Evolutionary conservation across 2,888 invertebrate genomes (phyloP), one percentile per base, ranked within the genome.

Genomic region (Polyommatus icarus): DNA sequence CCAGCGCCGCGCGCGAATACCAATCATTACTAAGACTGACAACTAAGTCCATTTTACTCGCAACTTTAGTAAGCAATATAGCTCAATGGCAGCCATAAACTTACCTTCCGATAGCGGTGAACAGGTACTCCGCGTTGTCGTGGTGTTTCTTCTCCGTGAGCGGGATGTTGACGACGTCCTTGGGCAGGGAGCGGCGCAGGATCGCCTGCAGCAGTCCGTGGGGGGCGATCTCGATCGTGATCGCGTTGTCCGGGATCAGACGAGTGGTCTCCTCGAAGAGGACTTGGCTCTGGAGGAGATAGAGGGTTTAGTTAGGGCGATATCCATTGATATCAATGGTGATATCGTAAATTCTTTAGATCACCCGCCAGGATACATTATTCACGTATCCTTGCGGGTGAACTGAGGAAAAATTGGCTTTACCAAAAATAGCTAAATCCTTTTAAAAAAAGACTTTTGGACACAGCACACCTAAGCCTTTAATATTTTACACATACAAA

Each of bases 161-260:
- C 0, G 97, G 95, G 67, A 98, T 93, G 86, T 97, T 97, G 40
- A 95, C 94, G 80, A 96, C 96, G n/a, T 96, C 95, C 77, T 96
- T 91, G 83, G 94, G 94, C 71, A 98, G 90, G 0, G 98, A 97
- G 71, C 98, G 95, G 80, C 97, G 96, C 8, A 99, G 92, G 84
- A 99, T 98, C 0, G 98, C 97, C 87, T 98, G 98, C 54, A 99
- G 95, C 0, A 99, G 94, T 8, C 98, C 97, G 84, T 99, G 98
- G 0, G 99, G 98, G 0, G 98, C 98, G 78, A 99, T 96, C 90
- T 99, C 99, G 80, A 99, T 96, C 6, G 96, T 95, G 78, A 98
- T 95, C 0, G 98, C 98, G 86, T 98, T 96, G 76, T 95, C 94
- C 1, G 98, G 98, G 82, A 99, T 96, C 83, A 97, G 95, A 24